Evolutionary conservation across 2,113 vertebrate species (phyloP).

Genomic region (Noturus placidus): DNA sequence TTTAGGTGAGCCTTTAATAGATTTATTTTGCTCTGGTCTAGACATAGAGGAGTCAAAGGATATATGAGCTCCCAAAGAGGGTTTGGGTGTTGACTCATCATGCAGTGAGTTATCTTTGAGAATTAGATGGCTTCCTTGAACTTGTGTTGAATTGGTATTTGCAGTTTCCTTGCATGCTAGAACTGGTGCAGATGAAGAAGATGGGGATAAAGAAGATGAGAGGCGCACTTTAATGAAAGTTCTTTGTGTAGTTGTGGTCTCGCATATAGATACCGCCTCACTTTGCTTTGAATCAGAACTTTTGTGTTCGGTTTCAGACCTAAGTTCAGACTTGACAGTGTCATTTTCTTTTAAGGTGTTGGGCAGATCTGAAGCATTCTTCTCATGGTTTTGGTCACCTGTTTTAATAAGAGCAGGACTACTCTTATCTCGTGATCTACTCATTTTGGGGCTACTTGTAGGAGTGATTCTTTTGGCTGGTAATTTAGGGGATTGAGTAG

Average conservation of each 20-base stretch:
- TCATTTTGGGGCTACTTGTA: slow-evolving; percentile 41
- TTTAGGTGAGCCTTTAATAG: slow-evolving; percentile 28
- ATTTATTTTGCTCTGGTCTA: slow-evolving; percentile 27
- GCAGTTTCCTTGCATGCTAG: slow-evolving; percentile 39
- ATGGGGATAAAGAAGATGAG: slow-evolving; percentile 64
- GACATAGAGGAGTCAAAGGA: slow-evolving; percentile 5
- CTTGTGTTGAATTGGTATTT: slow-evolving; percentile 26
- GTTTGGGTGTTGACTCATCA: slow-evolving; percentile 21
- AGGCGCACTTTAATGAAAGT: slow-evolving; percentile 78
- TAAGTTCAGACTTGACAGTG: slow-evolving; percentile 42
- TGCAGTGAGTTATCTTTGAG: slow-evolving; percentile 11
- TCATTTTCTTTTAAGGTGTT: slow-evolving; percentile 18
- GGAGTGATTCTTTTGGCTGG: slow-evolving; percentile 31
- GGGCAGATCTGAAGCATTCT: neutral
- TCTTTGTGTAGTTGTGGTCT: slow-evolving; percentile 69
- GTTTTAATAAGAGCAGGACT: slow-evolving; percentile 28
- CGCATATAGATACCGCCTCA: slow-evolving; percentile 54
- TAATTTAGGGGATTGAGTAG: slow-evolving; percentile 66
- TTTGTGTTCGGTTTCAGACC: slow-evolving; percentile 1
- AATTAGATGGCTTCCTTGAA: slow-evolving; percentile 11
- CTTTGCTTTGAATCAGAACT: slow-evolving; percentile 46
- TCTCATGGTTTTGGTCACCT: slow-evolving; percentile 26
- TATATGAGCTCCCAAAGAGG: slow-evolving; percentile 6
- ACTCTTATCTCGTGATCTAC: slow-evolving; percentile 38
- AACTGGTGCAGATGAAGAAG: slow-evolving; percentile 60